Base-by-base conservation (phyloP, 92 coral and sea anemone species). In the Actinernus sp. region DNA sequence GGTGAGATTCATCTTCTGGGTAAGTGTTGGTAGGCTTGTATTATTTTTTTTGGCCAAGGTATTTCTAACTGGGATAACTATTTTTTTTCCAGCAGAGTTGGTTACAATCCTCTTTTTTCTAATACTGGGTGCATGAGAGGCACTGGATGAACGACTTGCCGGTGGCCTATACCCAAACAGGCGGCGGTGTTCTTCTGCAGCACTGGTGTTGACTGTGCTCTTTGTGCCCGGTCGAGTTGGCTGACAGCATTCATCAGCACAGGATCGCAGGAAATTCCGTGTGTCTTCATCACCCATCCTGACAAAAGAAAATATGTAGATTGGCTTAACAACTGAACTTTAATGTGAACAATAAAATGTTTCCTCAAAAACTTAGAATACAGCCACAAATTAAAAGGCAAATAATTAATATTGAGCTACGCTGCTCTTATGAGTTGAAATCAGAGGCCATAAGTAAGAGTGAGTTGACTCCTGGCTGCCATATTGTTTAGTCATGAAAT, bases 141-240 rank as follows among this genome's bases (percentile, higher is more conserved):
- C 18, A 6, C 43, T 1, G 25, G 26, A 25, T 7, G 30, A 25
- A 11, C 51, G 13, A 46, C 62, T 17, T 55, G 61, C 32, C 29
- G 76, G 76, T 11, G 61, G 61, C n/a, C 65, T 59, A 68, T 31
- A 68, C 29, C 76, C 76, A 68, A 68, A 68, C 57, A 68, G 39
- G 17, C 61, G 60, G 22, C 76, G 49, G 57, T 68, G 76, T 37
- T 68, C 76, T 21, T 33, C 28, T 38, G 57, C 55, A 31, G 64
- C 49, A n/a, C n/a, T n/a, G n/a, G n/a, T n/a, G n/a, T n/a, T n/a
- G n/a, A n/a, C n/a, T n/a, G n/a, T n/a, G n/a, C n/a, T n/a, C n/a
- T n/a, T n/a, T n/a, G n/a, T n/a, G n/a, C n/a, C n/a, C n/a, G n/a
- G n/a, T 44, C 50, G 0, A 44, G 50, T 24, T 44, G 50, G 21